Conservation (phyloP, 2,888 invertebrate species). For the Agrotis ipsilon region DNA sequence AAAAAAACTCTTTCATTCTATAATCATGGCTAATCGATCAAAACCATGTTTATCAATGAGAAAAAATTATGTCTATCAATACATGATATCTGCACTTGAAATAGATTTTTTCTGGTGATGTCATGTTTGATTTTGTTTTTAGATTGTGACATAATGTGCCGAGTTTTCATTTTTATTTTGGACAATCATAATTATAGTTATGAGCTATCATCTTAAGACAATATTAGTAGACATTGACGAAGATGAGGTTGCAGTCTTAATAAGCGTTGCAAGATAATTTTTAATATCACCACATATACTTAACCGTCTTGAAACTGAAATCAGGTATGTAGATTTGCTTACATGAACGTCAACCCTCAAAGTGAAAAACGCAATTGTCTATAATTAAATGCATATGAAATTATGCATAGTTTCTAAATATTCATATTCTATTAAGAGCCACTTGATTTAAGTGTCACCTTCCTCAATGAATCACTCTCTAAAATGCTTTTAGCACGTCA, state of each 20-base stretch:
- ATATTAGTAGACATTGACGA: neutral
- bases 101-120: slow-evolving; percentile 43
- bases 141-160: slow-evolving; percentile 20
- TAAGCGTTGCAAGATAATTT: too few relatives aligned
- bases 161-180: neutral
- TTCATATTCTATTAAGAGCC: slow-evolving; percentile 32
- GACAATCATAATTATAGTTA: neutral
- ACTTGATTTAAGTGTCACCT: slow-evolving; percentile 34
- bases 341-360: too few relatives aligned
- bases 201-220: neutral
- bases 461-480: slow-evolving; percentile 28
- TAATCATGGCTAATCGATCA: slow-evolving; percentile 61
- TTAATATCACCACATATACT: neutral
- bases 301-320: too few relatives aligned
- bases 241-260: neutral
- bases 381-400: slow-evolving; percentile 9
- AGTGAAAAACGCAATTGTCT: slow-evolving; percentile 15
- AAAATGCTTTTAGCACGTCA: slow-evolving; percentile 27
- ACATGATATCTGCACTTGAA: slow-evolving; percentile 41
- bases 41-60: slow-evolving; percentile 62
- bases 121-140: slow-evolving; percentile 30
- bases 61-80: slow-evolving; percentile 55
- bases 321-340: neutral
- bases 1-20: slow-evolving; percentile 51
- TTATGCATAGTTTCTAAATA: slow-evolving; percentile 15